A percentile compares a stretch with the other conserved stretches of the same genome.
Evolutionary conservation across 2,888 invertebrate genomes (phyloP).

Genomic region (Erynnis tages): DNA sequence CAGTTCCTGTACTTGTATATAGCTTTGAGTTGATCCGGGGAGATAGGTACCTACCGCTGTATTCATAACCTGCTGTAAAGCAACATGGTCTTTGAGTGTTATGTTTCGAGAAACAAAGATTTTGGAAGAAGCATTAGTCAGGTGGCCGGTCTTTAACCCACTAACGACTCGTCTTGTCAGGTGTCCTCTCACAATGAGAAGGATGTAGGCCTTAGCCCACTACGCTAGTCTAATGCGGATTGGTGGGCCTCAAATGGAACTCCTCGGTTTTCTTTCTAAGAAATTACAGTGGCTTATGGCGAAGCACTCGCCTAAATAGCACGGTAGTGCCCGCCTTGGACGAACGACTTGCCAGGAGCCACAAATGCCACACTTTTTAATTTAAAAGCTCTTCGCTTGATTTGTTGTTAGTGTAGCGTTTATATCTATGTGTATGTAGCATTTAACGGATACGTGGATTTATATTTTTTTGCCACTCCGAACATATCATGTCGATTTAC

Average conservation of each 20-base stretch:
- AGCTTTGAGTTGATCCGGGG: not conserved
- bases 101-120: too few relatives aligned
- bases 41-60: too few relatives aligned
- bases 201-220: too few relatives aligned
- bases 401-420: constrained; percentile 41
- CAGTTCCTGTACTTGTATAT: not conserved
- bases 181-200: too few relatives aligned
- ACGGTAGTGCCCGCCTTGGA: constrained; percentile 47
- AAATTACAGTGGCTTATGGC: constrained; percentile 48
- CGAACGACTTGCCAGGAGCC: constrained; percentile 44
- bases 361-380: constrained; percentile 60
- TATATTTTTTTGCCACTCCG: too few relatives aligned
- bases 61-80: too few relatives aligned
- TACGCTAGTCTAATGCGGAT: not conserved
- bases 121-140: too few relatives aligned
- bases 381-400: constrained; percentile 62
- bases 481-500: too few relatives aligned
- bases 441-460: too few relatives aligned
- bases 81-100: too few relatives aligned
- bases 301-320: constrained; percentile 56
- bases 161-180: not conserved
- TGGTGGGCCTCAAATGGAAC: constrained; percentile 28
- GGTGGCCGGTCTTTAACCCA: too few relatives aligned
- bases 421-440: too few relatives aligned
- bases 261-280: constrained; percentile 43